Evolutionary conservation across 2,113 vertebrate genomes (phyloP).

Genomic region (Eclectus roratus): DNA sequence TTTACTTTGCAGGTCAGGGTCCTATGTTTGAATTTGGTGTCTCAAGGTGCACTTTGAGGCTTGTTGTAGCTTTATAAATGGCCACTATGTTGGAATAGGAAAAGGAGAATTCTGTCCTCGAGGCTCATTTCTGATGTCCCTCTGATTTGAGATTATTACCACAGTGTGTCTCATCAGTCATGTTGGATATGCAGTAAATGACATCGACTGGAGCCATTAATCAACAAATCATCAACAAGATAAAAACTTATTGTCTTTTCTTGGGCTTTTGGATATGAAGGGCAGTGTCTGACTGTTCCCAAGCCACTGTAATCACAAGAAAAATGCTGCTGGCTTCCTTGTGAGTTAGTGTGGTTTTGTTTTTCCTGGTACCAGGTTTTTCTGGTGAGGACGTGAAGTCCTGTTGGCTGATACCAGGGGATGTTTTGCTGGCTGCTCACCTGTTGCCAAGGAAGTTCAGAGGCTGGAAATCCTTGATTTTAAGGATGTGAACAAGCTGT

Average conservation of each 20-base stretch:
- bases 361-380: neutral
- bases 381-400: neutral
- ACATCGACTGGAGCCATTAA: neutral
- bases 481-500: neutral
- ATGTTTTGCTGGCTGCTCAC: neutral
- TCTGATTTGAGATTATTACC: constrained; percentile 17
- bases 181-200: neutral
- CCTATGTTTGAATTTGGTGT: neutral
- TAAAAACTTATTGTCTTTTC: neutral
- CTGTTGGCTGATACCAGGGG: neutral
- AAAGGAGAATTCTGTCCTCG: neutral
- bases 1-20: neutral
- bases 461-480: neutral
- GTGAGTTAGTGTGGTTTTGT: neutral
- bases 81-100: neutral
- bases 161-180: neutral
- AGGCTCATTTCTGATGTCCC: neutral
- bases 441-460: neutral
- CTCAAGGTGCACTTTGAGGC: neutral
- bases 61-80: constrained; percentile 7
- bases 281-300: neutral
- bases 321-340: neutral
- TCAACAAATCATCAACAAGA: constrained; percentile 22
- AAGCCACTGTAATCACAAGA: neutral
- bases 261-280: neutral